Conservation (phyloP, 2,797 vertebrate species). For the Erethizon dorsatum region DNA sequence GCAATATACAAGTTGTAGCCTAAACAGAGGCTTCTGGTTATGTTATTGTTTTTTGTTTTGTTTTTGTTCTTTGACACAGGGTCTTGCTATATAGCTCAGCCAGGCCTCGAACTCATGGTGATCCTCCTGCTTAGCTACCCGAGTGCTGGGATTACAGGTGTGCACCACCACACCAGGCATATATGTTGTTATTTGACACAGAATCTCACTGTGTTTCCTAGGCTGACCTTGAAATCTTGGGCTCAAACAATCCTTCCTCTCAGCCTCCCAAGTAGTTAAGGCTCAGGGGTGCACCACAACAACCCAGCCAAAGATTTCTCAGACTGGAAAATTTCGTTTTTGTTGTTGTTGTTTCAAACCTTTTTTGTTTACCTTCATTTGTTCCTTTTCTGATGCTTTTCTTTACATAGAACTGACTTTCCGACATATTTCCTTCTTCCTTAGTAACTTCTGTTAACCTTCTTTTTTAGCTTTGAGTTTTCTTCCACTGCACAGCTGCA, state of each 20-base stretch:
- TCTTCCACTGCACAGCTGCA: slow-evolving; percentile 87
- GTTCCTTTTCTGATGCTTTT: slow-evolving; percentile 8
- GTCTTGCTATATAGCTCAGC: not conserved
- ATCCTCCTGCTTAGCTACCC: not conserved
- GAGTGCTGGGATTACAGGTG: not conserved
- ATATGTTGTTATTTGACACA: not conserved
- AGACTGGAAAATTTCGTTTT: not conserved
- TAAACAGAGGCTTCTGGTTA: not conserved
- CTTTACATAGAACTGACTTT: not conserved
- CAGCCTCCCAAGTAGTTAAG: not conserved
- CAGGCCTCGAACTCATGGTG: not conserved
- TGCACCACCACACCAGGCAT: not conserved
- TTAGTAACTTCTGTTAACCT: not conserved
- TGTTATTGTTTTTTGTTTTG: not conserved
- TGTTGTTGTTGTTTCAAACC: not conserved
- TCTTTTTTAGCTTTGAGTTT: slow-evolving; percentile 17
- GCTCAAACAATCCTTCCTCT: not conserved
- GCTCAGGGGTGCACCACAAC: not conserved
- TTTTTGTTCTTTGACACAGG: not conserved
- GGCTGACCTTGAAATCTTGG: not conserved
- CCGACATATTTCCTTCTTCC: not conserved
- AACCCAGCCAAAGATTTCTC: not conserved
- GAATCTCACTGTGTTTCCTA: not conserved
- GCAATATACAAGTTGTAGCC: not conserved
- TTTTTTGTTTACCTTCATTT: slow-evolving; percentile 16